Conservation (phyloP, 2,888 invertebrate species). For the Auanema sp. region DNA sequence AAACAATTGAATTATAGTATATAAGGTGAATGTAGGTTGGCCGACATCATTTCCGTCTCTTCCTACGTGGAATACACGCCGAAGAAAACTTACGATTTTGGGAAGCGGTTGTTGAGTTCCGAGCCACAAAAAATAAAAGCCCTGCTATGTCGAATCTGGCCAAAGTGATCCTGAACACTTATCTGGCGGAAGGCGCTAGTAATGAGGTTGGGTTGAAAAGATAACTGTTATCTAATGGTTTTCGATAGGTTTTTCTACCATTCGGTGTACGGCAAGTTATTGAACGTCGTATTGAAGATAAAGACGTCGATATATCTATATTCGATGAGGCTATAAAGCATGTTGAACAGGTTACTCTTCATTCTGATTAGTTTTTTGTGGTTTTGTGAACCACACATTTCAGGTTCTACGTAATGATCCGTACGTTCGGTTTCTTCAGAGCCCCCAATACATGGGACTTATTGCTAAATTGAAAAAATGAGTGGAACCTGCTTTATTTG, state of each 20-base stretch:
- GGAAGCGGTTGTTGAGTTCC: slow-evolving; percentile 56
- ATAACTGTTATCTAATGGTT: slow-evolving; percentile 3
- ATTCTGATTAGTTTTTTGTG: neutral
- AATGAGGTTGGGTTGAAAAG: slow-evolving; percentile 47
- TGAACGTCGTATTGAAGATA: slow-evolving; percentile 49
- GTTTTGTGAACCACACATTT: neutral
- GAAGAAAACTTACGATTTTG: slow-evolving; percentile 63
- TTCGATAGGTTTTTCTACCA: slow-evolving; percentile 55
- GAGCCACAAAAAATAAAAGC: slow-evolving; percentile 48
- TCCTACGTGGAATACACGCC: slow-evolving; percentile 58
- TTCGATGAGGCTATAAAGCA: slow-evolving; percentile 63
- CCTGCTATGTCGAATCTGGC: slow-evolving; percentile 58
- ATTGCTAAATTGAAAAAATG: slow-evolving; percentile 29
- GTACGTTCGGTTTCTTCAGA: slow-evolving; percentile 61
- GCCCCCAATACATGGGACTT: slow-evolving; percentile 49
- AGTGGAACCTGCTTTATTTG: too few species aligned
- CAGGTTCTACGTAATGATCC: slow-evolving; percentile 52
- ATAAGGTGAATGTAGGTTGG: slow-evolving; percentile 48
- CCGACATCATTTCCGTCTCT: slow-evolving; percentile 60
- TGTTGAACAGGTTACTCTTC: slow-evolving; percentile 54
- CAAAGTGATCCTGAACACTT: slow-evolving; percentile 54
- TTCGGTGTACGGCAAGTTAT: slow-evolving; percentile 59
- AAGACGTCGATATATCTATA: slow-evolving; percentile 54
- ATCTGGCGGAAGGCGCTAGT: slow-evolving; percentile 54
- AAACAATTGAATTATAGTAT: neutral